Conservation (phyloP, 2,113 vertebrate species). For the Hyaena hyaena region DNA sequence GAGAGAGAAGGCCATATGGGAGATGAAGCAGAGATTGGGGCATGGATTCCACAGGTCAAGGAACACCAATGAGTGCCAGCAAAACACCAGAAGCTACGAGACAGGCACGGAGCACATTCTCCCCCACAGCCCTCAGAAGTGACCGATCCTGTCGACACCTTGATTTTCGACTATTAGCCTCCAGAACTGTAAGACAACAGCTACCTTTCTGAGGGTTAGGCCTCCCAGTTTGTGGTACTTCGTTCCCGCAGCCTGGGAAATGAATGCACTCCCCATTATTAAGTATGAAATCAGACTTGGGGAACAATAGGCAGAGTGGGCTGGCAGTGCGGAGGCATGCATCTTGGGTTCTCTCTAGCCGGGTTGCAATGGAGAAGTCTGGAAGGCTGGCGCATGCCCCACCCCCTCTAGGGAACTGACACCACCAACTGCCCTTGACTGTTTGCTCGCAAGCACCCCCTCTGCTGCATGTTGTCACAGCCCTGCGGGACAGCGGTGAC, state of each 20-base stretch:
- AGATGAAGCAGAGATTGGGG: background rate
- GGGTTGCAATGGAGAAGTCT: background rate
- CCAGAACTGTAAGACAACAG: background rate
- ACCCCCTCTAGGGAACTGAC: accelerated
- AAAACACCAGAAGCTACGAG: background rate
- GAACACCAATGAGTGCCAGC: background rate
- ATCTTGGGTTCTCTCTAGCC: background rate
- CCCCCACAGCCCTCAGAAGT: background rate
- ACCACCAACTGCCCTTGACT: background rate
- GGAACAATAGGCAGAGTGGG: too few relatives aligned
- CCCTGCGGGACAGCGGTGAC: background rate
- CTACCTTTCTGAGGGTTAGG: background rate
- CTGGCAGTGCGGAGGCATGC: too few relatives aligned
- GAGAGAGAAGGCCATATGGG: background rate
- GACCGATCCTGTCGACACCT: background rate
- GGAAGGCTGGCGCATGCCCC: accelerated
- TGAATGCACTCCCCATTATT: accelerated
- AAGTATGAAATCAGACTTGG: background rate
- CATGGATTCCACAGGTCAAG: background rate
- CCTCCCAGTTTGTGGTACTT: background rate
- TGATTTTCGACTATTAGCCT: background rate
- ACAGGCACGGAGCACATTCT: too few relatives aligned
- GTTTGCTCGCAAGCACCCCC: background rate
- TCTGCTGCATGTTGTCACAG: too few relatives aligned
- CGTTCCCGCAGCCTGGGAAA: background rate